A percentile compares a stretch with the other conserved stretches of the same genome.
Evolutionary conservation across 2,888 invertebrate genomes (phyloP).

Genomic region (Ennomos erosarius): DNA sequence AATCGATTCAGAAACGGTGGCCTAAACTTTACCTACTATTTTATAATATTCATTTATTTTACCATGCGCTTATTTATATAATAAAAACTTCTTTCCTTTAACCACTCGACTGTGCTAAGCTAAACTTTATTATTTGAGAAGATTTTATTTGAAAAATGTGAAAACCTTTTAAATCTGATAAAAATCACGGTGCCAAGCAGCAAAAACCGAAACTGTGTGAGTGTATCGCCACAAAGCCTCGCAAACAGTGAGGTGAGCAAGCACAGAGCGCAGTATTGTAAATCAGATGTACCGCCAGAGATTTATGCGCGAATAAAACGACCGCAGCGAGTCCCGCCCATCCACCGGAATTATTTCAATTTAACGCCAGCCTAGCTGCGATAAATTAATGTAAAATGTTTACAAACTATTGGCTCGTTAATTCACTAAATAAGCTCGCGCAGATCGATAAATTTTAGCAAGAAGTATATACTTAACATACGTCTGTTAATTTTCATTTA

Average conservation of each 20-base stretch:
- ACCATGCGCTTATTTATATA: no score
- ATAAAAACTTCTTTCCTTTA: no score
- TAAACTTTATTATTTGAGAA: no score
- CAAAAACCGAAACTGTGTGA: conserved; percentile 51
- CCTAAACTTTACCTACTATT: no score
- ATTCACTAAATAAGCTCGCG: conserved; percentile 60
- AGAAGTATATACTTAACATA: no score
- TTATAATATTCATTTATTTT: no score
- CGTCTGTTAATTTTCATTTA: no score
- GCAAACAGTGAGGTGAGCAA: conserved; percentile 63
- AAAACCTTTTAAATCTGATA: conserved; percentile 29
- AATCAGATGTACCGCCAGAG: conserved; percentile 72
- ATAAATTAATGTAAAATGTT: conserved; percentile 64
- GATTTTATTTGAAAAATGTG: neutral
- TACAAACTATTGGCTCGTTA: conserved; percentile 57
- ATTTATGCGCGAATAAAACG: conserved; percentile 76
- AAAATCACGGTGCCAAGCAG: conserved; percentile 46
- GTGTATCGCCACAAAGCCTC: conserved; percentile 58
- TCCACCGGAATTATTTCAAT: conserved; percentile 75
- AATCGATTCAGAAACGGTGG: no score
- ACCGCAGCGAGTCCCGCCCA: conserved; percentile 62
- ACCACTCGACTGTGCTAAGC: no score
- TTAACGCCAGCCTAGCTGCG: conserved; percentile 62
- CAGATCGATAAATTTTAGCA: conserved; percentile 44
- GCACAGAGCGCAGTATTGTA: conserved; percentile 72